Conservation (phyloP, 2,113 vertebrate genomes). For the Alethe diademata region DNA sequence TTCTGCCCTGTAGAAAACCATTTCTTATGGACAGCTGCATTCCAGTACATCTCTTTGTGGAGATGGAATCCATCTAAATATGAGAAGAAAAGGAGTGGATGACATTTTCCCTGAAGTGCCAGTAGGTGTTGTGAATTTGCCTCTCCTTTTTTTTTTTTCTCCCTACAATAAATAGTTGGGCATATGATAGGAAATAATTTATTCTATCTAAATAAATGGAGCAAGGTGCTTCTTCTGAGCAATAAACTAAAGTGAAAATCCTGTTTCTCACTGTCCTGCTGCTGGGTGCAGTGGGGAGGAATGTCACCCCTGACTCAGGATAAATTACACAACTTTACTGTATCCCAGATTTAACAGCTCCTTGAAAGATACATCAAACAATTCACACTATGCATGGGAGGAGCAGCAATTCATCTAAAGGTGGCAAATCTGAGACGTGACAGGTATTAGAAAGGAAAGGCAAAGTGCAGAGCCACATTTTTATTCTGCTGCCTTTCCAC, state of each 20-base stretch:
- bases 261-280: neutral
- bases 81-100: neutral
- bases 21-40: neutral
- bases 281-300: neutral
- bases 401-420: constrained; percentile 37
- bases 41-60: neutral
- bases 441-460: constrained; percentile 33
- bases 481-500: constrained; percentile 39
- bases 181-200: neutral
- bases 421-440: constrained; percentile 35
- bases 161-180: neutral
- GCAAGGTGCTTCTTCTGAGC: neutral
- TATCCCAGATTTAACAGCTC: constrained; percentile 21
- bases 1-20: neutral
- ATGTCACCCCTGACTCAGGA: neutral
- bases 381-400: constrained; percentile 30
- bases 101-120: neutral
- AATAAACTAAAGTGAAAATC: neutral
- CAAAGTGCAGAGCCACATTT: constrained; percentile 27
- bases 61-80: neutral
- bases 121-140: neutral
- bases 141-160: neutral
- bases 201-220: neutral
- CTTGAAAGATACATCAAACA: constrained; percentile 27
- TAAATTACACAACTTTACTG: neutral